phyloP scores from a whole-genome alignment of 2,888 invertebrate species.

The Campoplex capitator region DNA sequence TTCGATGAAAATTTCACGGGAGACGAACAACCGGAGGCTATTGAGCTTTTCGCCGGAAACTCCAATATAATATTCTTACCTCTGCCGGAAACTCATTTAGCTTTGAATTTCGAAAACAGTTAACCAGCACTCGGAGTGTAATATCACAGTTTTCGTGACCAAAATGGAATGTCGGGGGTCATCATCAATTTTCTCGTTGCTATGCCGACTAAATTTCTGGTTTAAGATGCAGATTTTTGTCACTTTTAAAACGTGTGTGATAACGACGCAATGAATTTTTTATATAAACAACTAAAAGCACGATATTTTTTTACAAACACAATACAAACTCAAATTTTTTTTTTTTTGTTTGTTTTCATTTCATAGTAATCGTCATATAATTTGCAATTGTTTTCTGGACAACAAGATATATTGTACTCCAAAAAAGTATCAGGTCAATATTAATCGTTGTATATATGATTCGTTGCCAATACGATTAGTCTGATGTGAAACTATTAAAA shows the following conservation, averaged over 20 bases:
- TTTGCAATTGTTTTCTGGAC: neutral
- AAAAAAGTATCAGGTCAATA: neutral
- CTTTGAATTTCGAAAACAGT: constrained; percentile 7
- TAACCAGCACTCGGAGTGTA: neutral
- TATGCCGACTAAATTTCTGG: neutral
- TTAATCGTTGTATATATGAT: too few species aligned
- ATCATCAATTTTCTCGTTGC: neutral
- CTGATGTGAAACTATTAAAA: constrained; percentile 14
- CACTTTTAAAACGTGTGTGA: neutral
- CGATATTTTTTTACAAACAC: too few species aligned
- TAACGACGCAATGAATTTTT: too few species aligned
- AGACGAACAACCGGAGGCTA: constrained; percentile 11
- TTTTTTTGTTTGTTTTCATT: too few species aligned
- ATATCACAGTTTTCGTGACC: neutral
- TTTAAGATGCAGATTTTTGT: neutral
- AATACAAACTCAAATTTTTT: too few species aligned
- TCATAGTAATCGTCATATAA: too few species aligned
- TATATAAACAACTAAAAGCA: too few species aligned
- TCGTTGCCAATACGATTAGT: neutral
- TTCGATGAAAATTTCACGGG: constrained; percentile 6
- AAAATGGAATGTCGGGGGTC: neutral
- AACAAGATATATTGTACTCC: neutral
- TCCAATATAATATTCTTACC: neutral
- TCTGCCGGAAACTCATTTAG: too few species aligned
- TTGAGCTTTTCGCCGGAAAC: constrained; percentile 38